Evolutionary conservation across 1,140 invertebrate species (phyloP), one percentile per base, ranked within the genome.

Genomic region (Trichonephila inaurata): DNA sequence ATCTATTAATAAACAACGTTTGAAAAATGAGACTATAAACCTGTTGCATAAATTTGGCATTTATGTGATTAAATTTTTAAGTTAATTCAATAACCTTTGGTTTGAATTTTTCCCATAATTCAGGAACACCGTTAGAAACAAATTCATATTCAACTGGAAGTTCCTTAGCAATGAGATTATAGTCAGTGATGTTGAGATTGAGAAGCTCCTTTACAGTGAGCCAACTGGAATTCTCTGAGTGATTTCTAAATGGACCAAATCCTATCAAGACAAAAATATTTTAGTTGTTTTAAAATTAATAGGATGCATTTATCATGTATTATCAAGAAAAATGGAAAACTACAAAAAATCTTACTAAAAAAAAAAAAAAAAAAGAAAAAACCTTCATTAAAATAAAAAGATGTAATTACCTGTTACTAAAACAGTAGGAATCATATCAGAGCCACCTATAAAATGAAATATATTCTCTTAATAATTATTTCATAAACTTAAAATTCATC

Each of bases 121-220:
- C 95, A 18, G 85, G 19, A 24, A 98, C 95, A 94, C 96, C 96
- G 62, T 96, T 95, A 94, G 96, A 96, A 10, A 97, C 97, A 94
- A 96, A 95, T 33, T 97, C 95, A 95, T 98, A 98, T 10, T 96
- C 96, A 40, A 98, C 97, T 10, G 97, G 97, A 94, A 97, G 96
- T 95, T 97, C 96, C 91, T 97, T 94, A 51, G 96, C 95, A 33
- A 97, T 95, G 44, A 98, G 18, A 88, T 92, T 91, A 44, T 69
- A 86, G n/a, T 85, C 90, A 24, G 44, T 89, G 21, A 91, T 91
- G 58, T 83, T 66, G 28, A 94, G 18, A 61, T 92, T 94, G 19
- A 77, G 40, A 87, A 94, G 90, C 81, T 94, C 89, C 64, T 88
- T 60, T 7, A 92, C 94, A 81, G 94, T 89, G 19, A 88, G 21